A percentile compares a stretch with the other conserved stretches of the same genome.
Evolutionary conservation across 2,113 vertebrate species (phyloP).

Genomic region (human (Homo sapiens)): DNA sequence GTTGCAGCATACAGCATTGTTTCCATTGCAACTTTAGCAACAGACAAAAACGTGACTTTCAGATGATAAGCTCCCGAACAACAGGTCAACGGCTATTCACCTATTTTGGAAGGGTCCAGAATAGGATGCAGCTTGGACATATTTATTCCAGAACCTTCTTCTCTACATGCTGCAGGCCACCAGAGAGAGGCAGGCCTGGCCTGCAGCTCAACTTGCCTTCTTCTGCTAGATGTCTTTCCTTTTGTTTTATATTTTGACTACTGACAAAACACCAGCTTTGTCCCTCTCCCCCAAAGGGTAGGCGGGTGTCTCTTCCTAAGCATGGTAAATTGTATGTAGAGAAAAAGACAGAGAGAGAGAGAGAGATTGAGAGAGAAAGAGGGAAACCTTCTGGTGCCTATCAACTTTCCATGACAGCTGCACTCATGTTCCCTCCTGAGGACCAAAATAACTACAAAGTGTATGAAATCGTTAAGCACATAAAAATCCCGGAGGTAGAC

Average conservation of each 20-base stretch:
- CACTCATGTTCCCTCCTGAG: conserved; percentile 72
- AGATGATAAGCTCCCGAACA: background rate
- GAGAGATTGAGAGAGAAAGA: background rate
- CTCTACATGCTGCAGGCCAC: background rate
- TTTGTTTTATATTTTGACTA: conserved; percentile 49
- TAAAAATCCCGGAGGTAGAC: conserved; percentile 76
- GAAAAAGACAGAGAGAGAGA: background rate
- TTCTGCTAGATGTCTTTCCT: background rate
- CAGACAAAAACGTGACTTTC: conserved; percentile 16
- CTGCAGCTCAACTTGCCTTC: background rate
- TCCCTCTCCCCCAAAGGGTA: conserved; percentile 8
- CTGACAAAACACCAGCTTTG: conserved; percentile 68
- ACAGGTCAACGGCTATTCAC: background rate
- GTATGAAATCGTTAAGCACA: conserved; percentile 69
- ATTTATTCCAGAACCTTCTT: background rate
- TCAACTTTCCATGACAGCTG: conserved; percentile 61
- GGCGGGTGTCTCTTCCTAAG: background rate
- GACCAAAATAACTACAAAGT: conserved; percentile 78
- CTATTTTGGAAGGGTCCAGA: background rate
- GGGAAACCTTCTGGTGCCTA: conserved; percentile 61
- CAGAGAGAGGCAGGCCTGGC: background rate
- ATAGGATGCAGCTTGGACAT: background rate
- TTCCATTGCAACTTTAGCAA: background rate
- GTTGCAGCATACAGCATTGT: background rate
- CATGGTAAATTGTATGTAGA: background rate